phyloP scores from a whole-genome alignment of 1,140 invertebrate species.

The Pachypeltis micranthus region DNA sequence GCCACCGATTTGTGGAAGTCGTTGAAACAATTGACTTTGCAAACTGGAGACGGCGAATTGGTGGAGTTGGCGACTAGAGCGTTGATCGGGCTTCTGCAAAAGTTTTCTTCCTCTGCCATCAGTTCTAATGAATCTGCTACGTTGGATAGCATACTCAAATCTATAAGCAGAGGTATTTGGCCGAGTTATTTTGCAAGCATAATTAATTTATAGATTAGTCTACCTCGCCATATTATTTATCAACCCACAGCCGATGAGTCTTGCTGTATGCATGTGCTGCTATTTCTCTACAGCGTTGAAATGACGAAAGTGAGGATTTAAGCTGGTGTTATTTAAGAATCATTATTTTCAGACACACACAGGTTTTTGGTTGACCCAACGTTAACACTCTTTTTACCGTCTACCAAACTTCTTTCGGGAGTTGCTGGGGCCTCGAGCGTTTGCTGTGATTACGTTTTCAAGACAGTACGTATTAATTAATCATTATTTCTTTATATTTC shows the following conservation, averaged over 20 bases:
- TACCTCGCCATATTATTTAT: too few species aligned
- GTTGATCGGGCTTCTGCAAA: background rate
- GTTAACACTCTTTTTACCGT: background rate
- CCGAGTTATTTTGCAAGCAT: too few species aligned
- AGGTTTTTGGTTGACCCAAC: constrained; percentile 10
- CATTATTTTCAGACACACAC: background rate
- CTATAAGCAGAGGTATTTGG: too few species aligned
- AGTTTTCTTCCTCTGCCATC: constrained; percentile 4
- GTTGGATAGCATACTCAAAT: background rate
- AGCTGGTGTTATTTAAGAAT: too few species aligned
- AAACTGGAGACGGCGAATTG: background rate
- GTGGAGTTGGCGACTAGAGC: background rate
- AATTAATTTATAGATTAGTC: too few species aligned
- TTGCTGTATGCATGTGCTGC: too few species aligned
- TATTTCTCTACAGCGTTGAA: too few species aligned
- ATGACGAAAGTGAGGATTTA: too few species aligned
- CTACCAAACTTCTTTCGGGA: constrained; percentile 2
- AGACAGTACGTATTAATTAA: background rate
- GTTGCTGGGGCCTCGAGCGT: background rate
- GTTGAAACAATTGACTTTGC: background rate
- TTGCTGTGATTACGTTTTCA: background rate
- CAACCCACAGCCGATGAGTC: too few species aligned
- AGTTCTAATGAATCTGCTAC: constrained; percentile 1
- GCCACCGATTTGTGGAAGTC: background rate
- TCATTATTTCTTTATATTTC: background rate